Evolutionary conservation across 2,888 invertebrate species (phyloP), one percentile per base, ranked within the genome.

Genomic region (Anaspis maculata): DNA sequence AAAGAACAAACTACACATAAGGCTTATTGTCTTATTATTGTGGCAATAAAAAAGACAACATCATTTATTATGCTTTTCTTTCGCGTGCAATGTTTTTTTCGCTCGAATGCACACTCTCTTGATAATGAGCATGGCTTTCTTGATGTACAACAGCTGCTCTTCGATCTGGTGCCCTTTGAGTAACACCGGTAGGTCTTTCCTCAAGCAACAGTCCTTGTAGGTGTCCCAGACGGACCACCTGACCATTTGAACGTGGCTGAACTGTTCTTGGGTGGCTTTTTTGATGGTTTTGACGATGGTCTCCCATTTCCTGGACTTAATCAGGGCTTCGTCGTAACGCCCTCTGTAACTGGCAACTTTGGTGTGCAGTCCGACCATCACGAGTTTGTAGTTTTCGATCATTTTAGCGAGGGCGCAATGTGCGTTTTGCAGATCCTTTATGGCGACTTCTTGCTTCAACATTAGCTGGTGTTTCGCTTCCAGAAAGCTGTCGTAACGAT

Each of bases 261-360:
- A 70, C 4, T 72, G 68, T 3, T 54, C 56, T 0, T 70, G 68
- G 0, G 72, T 69, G 0, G 70, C 70, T 30, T 70, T 70, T 49
- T 76, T 77, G 30, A 77, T 67, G 3, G 69, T 65, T 39, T 72
- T 67, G 1, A 78, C 64, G 1, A 73, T 70, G 1, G 69, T 53
- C 55, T 79, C 77, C 77, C 77, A 78, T 45, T 72, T 72, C 15
- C 75, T 59, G 1, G 75, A 71, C 13, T 71, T 65, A 39, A 67
- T 67, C 14, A 71, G 66, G 1, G 74, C 73, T 30, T 64, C 67
- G 44, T 75, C 73, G 52, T 74, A 74, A 19, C 73, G 69, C 56
- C 68, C 68, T 66, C 75, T 64, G 10, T 77, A 59, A 42, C 69
- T 67, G 5, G 75, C 73, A 10, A 77, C 62, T 30, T 70, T 68